A percentile compares a stretch with the other conserved stretches of the same genome.
Evolutionary conservation across 2,113 vertebrate genomes (phyloP).

Genomic region (Vicugna pacos): DNA sequence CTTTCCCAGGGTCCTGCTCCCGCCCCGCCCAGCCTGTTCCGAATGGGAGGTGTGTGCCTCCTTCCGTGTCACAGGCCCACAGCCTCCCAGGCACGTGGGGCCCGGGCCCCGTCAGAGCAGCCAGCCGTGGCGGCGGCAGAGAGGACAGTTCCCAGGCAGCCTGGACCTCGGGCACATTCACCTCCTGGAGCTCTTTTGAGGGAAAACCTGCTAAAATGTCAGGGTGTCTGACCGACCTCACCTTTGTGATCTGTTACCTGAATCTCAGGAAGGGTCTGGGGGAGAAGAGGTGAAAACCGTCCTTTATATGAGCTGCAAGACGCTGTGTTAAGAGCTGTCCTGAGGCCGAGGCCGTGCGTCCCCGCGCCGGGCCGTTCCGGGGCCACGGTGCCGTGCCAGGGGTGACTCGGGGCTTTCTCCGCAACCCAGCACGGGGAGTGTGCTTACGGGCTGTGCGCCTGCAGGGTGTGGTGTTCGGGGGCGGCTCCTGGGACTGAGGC

Average conservation of each 20-base stretch:
- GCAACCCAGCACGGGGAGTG: background rate
- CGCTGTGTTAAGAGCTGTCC: conserved; percentile 42
- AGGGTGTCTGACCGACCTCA: conserved; percentile 84
- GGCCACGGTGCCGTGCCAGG: conserved; percentile 24
- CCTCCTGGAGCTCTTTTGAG: conserved; percentile 85
- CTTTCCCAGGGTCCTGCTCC: conserved; percentile 77
- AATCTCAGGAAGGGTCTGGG: conserved; percentile 71
- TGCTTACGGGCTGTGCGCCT: background rate
- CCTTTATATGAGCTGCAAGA: conserved; percentile 58
- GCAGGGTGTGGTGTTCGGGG: background rate
- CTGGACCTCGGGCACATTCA: conserved; percentile 82
- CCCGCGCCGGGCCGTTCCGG: conserved; percentile 29
- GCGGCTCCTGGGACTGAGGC: background rate
- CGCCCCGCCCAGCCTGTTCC: conserved; percentile 79
- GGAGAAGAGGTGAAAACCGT: conserved; percentile 57
- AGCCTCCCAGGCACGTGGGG: conserved; percentile 81
- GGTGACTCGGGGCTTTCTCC: background rate
- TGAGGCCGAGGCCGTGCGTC: conserved; percentile 33
- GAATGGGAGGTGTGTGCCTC: conserved; percentile 84
- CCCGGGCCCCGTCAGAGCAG: conserved; percentile 80
- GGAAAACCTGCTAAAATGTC: conserved; percentile 82
- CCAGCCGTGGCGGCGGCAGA: conserved; percentile 81
- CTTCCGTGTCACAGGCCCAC: conserved; percentile 82
- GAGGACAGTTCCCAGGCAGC: conserved; percentile 81
- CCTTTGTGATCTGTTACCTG: conserved; percentile 70